Evolutionary conservation across 2,888 invertebrate genomes (phyloP), one percentile per base, ranked within the genome.

Genomic region (Dynastes hyllus): DNA sequence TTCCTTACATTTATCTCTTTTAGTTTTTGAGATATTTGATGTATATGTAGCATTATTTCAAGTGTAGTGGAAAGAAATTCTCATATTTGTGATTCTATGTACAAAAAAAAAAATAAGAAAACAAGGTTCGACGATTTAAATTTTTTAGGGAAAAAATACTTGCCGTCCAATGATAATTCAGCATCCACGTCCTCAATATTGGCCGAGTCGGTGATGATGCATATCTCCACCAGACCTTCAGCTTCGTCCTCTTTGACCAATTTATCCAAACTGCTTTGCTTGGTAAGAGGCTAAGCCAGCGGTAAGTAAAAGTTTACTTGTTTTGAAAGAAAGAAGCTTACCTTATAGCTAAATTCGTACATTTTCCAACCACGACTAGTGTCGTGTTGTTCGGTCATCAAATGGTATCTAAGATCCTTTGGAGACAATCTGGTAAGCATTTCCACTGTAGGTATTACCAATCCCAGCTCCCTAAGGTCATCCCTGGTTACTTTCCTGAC

Each of bases 81-180:
- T 32, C 32, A 32, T 32, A 1, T 32, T 32, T 32, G 5, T 5
- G 5, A 5, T 32, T 32, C 32, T 32, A 5, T 32, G 22, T 22
- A 22, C 22, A 5, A 32, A 5, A 5, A 5, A 5, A 32, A 32
- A 32, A 11, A 2, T 45, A 45, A 11, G 45, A 45, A 45, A 13
- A n/a, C 0, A 71, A 29, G 13, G 45, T 32, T 45, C 32, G 32
- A 32, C 6, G 45, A 45, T 11, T 11, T 40, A 40, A 40, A 40
- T 40, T 6, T 6, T 45, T 45, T 45, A 0, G 1, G 8, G 8
- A 8, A 45, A 69, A 22, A 27, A 37, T 66, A 63, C 76, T 86
- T 87, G 92, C 92, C 91, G 81, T 93, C 92, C 89, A 92, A 91
- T 11, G 91, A 89, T 78, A 91, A 87, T 84, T 92, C 92, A 0